Evolutionary conservation across 2,113 vertebrate genomes (phyloP).

Genomic region (Bambusicola thoracicus): DNA sequence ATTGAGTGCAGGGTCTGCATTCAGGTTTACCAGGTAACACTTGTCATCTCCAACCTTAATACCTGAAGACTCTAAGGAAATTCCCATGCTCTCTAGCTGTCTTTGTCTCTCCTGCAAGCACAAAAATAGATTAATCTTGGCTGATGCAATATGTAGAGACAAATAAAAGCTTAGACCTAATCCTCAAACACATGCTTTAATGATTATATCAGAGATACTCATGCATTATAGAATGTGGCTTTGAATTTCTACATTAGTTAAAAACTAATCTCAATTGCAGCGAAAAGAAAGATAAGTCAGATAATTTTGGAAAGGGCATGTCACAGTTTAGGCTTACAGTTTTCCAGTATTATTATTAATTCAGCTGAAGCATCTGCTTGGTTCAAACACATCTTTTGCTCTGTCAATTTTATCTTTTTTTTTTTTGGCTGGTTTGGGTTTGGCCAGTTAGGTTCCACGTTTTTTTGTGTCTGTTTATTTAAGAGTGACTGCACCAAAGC

Average conservation of each 20-base stretch:
- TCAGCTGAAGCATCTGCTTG: neutral
- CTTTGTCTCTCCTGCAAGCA: constrained; percentile 90
- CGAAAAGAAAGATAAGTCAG: neutral
- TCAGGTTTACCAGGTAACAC: constrained; percentile 96
- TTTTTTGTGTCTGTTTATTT: neutral
- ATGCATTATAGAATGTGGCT: neutral
- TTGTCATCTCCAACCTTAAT: constrained; percentile 99
- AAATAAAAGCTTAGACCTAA: neutral
- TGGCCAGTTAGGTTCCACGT: neutral
- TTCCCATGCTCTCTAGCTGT: constrained; percentile 98
- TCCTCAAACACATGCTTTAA: neutral
- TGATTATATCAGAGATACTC: neutral
- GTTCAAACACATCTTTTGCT: neutral
- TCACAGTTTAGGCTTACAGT: neutral
- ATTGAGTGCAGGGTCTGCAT: constrained; percentile 96
- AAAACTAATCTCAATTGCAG: neutral
- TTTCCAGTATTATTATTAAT: neutral
- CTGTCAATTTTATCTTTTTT: neutral
- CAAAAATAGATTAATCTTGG: neutral
- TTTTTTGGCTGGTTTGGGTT: neutral
- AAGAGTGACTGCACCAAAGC: neutral
- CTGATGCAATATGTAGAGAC: neutral
- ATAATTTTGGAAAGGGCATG: neutral
- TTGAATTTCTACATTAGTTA: neutral
- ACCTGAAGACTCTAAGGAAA: constrained; percentile 96